Evolutionary conservation across 2,113 vertebrate genomes (phyloP), one percentile per base, ranked within the genome.

Genomic region (Brienomyrus brachyistius): DNA sequence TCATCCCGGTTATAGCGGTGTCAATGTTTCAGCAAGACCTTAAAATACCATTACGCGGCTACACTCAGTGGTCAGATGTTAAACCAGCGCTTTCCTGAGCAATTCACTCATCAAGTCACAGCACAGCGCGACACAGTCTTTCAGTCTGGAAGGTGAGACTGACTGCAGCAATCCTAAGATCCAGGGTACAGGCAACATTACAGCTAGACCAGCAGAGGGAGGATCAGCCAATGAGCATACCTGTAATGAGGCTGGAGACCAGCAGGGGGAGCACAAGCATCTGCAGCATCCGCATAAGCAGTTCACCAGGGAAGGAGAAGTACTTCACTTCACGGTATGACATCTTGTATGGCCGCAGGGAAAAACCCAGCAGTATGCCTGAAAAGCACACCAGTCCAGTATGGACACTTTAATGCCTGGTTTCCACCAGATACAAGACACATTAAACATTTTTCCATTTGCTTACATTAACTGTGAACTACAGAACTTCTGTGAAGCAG

Each of bases 241-340:
- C 98, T 98, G 98, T 99, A 92, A 99, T 97, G 50, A 99, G 96
- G 94, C 98, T 99, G 95, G 98, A 99, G 87, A 97, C 92, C 91
- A 99, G 96, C 56, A 99, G 96, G 0, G 98, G 98, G 80, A 99
- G 95, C 91, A 99, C 98, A 84, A 99, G 90, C 98, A 99, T 99
- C 95, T 99, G 98, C 40, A 99, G 94, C 98, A 99, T 99, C 90
- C 98, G 95, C 98, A 99, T 99, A 89, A 99, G 94, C 70, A 99
- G 95, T 88, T 99, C 98, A 90, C 98, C 98, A 1, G 98, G 98
- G 92, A 99, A 99, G 0, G 98, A 97, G 92, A 99, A 99, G 93
- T 99, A 99, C 92, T 99, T 99, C 90, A 99, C 95, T 92, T 99
- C 97, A 85, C 97, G 94, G 93, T 97, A 99, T 91, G 95, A 96